Base-by-base conservation (phyloP, 2,888 invertebrate genomes). In the Chorisops tibialis region DNA sequence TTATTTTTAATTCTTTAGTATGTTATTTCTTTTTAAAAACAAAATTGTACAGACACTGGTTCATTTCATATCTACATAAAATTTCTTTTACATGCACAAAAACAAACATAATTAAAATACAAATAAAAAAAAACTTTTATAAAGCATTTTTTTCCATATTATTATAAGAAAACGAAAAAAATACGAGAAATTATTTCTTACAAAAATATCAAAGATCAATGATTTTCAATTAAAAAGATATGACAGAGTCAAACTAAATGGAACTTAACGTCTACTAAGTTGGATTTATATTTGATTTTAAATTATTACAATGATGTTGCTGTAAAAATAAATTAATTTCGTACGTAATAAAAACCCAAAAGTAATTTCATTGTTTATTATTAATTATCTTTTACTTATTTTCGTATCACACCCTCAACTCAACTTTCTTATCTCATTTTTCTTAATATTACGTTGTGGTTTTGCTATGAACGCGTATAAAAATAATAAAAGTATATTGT, bases 401-500 rank as follows among this genome's bases (percentile, higher is more conserved):
- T 18, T 43, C 56, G 18, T 56, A 43, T 56, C 56, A 56, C 56
- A 24, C 24, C 30, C 30, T 30, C 9, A 22, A 38, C 24, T 54
- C 41, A 43, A 56, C 24, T 56, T 38, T 14, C 18, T 56, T 45
- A 41, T 41, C 16, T 54, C 22, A 6, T 22, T 49, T 49, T 24
- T 21, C 47, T 19, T 47, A 12, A 47, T 50, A 22, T 48, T 11
- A 22, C 22, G 22, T 45, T 56, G 45, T 56, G 43, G 43, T 30
- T 30, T 24, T 39, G 22, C 43, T 43, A 56, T 45, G 24, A 56
- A 56, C 43, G 56, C 56, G 56, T 56, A 56, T 56, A 56, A 56
- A 56, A 56, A 56, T 56, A 56, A 56, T 56, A 56, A 56, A 56
- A 56, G 56, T 56, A 45, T 43, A 56, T 56, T 56, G 54, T 41